Conservation (phyloP, 2,888 invertebrate species). For the Eulithis testata region DNA sequence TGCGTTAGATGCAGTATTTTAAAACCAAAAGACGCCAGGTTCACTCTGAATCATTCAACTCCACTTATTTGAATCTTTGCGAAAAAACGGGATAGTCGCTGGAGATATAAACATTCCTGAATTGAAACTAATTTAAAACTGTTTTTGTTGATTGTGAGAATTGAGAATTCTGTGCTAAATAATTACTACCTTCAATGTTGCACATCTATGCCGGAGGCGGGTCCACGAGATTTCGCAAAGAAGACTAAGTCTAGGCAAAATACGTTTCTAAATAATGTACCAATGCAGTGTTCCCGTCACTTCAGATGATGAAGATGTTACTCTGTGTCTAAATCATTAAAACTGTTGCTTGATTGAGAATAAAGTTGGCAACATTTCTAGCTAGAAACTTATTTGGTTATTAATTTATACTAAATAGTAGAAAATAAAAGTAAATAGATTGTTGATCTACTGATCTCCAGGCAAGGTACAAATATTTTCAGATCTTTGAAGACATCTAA, state of each 20-base stretch:
- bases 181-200: conserved; percentile 30
- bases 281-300: conserved; percentile 16
- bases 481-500: no score
- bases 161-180: conserved; percentile 26
- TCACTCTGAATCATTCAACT: neutral
- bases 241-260: conserved; percentile 44
- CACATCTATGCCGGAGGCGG: conserved; percentile 36
- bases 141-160: conserved; percentile 9
- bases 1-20: neutral
- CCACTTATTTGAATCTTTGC: neutral
- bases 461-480: no score
- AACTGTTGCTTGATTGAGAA: no score
- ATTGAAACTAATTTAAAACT: neutral
- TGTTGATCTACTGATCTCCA: no score
- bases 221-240: conserved; percentile 40
- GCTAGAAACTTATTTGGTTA: no score
- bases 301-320: conserved; percentile 12
- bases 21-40: neutral
- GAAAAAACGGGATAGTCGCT: neutral
- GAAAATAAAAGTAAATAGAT: no score
- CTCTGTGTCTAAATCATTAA: neutral
- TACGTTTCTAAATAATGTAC: conserved; percentile 15
- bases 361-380: no score
- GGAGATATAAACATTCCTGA: neutral
- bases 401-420: no score